phyloP scores from a whole-genome alignment of 2,113 vertebrate species.

The Salvelinus alpinus region DNA sequence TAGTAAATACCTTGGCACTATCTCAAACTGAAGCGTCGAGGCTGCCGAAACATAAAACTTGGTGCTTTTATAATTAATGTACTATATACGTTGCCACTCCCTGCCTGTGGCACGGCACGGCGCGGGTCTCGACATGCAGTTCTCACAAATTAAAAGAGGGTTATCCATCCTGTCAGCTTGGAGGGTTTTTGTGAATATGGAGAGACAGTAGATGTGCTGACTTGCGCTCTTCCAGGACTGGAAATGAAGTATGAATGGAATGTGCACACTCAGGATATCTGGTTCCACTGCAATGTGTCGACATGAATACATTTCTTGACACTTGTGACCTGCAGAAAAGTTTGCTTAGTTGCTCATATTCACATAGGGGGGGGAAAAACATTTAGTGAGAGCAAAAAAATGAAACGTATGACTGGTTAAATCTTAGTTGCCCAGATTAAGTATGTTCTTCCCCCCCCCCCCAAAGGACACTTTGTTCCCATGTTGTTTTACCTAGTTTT shows the following conservation, averaged over 20 bases:
- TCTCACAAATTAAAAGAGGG: conserved; percentile 21
- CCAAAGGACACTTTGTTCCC: too few relatives aligned
- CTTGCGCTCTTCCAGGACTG: conserved; percentile 51
- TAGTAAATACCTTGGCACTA: conserved; percentile 22
- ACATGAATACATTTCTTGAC: conserved; percentile 56
- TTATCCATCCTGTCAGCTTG: conserved; percentile 28
- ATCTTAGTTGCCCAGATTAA: background rate
- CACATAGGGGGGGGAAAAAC: conserved; percentile 4
- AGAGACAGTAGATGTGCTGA: conserved; percentile 57
- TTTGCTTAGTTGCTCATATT: conserved; percentile 25
- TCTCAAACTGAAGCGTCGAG: conserved; percentile 24
- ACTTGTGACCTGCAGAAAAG: conserved; percentile 53
- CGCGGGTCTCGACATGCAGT: background rate
- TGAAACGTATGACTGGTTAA: background rate
- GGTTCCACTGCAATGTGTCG: conserved; percentile 61
- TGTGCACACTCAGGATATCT: conserved; percentile 68
- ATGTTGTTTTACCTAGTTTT: background rate
- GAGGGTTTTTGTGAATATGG: conserved; percentile 14
- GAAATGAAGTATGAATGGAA: conserved; percentile 72
- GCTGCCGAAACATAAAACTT: conserved; percentile 45
- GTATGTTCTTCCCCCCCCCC: too few relatives aligned
- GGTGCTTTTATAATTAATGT: conserved; percentile 8
- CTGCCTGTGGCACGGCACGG: background rate
- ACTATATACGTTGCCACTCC: background rate
- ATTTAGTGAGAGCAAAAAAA: background rate